Evolutionary conservation across 1,140 invertebrate species (phyloP).

Genomic region (Leptonema lineaticorne): DNA sequence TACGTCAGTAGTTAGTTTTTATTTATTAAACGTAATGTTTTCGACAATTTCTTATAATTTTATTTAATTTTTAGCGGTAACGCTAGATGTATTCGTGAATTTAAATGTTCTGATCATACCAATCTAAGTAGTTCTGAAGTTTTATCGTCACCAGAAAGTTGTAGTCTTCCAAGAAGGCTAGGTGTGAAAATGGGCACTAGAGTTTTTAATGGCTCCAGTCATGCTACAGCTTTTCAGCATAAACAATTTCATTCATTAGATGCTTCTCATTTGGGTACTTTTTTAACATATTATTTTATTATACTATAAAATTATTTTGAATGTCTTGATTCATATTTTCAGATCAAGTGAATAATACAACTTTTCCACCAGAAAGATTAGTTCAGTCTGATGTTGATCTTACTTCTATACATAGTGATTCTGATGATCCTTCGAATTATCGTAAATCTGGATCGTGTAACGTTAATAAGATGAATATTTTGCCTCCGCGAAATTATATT

Average conservation of each 20-base stretch:
- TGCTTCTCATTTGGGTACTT: slow-evolving; percentile 33
- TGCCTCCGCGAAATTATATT: slow-evolving; percentile 52
- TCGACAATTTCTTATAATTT: slow-evolving; percentile 10
- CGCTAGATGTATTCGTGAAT: slow-evolving; percentile 8
- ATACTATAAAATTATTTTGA: too few species aligned
- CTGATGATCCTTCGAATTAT: slow-evolving; percentile 50
- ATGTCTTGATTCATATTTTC: slow-evolving; percentile 30
- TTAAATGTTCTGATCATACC: slow-evolving; percentile 25
- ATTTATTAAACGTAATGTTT: background rate
- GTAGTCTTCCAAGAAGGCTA: slow-evolving; percentile 60
- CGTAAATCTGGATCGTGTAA: slow-evolving; percentile 44
- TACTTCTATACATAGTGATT: slow-evolving; percentile 52
- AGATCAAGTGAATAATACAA: slow-evolving; percentile 35
- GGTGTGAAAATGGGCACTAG: slow-evolving; percentile 73
- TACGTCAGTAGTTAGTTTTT: slow-evolving; percentile 8
- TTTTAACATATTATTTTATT: background rate
- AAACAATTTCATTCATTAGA: slow-evolving; percentile 41
- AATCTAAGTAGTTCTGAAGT: slow-evolving; percentile 40
- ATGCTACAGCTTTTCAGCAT: slow-evolving; percentile 43
- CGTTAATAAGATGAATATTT: slow-evolving; percentile 54
- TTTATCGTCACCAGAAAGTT: slow-evolving; percentile 53
- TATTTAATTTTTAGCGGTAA: slow-evolving; percentile 16
- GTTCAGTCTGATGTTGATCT: slow-evolving; percentile 50
- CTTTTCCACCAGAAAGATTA: slow-evolving; percentile 35
- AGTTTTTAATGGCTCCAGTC: slow-evolving; percentile 58